A percentile compares a stretch with the other conserved stretches of the same genome.
phyloP scores from a whole-genome alignment of 2,888 invertebrate species.

The Glyphotaelius pellucidus region DNA sequence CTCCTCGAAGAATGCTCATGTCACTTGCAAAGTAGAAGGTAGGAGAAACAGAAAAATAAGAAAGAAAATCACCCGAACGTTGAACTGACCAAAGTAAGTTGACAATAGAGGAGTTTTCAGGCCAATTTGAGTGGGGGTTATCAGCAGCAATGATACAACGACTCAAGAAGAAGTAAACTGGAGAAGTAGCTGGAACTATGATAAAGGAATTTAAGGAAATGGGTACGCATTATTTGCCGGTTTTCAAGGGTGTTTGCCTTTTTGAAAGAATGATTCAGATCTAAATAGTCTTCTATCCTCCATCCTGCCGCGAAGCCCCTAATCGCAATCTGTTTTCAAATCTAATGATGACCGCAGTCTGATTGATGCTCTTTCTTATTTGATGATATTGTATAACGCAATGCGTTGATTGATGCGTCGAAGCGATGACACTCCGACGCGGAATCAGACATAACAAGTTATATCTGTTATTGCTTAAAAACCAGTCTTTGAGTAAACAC shows the following conservation, averaged over 20 bases:
- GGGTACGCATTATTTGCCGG: no score
- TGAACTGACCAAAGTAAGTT: not conserved
- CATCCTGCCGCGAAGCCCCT: not conserved
- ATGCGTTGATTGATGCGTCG: not conserved
- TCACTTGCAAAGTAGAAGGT: not conserved
- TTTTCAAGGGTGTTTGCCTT: no score
- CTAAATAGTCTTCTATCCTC: not conserved
- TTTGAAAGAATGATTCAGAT: no score
- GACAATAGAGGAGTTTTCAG: no score
- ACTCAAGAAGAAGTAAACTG: no score
- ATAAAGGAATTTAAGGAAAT: no score
- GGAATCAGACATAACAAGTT: slow-evolving; percentile 37
- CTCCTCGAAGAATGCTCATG: not conserved
- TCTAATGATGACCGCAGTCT: not conserved
- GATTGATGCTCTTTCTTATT: not conserved
- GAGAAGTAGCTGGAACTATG: no score
- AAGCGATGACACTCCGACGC: not conserved
- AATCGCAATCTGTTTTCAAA: not conserved
- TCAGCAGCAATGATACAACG: no score
- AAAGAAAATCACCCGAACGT: not conserved
- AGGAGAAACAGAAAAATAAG: not conserved
- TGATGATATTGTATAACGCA: not conserved
- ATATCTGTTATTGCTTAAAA: slow-evolving; percentile 10
- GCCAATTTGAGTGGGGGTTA: no score
- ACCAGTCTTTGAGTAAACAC: not conserved